phyloP scores from a whole-genome alignment of 2,888 invertebrate genomes.

The Nemotelus nigrinus region DNA sequence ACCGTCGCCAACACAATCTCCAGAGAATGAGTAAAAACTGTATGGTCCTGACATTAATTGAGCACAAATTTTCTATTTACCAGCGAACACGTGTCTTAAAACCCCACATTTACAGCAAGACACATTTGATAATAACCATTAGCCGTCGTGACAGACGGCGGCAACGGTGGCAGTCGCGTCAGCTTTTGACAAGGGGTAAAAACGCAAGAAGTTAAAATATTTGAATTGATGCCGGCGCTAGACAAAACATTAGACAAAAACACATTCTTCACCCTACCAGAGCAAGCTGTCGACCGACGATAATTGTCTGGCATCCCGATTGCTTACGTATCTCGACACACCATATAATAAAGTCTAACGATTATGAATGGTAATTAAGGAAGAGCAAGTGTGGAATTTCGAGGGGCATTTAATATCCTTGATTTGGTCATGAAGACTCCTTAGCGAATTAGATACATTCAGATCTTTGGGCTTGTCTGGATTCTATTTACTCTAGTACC shows the following conservation, averaged over 20 bases:
- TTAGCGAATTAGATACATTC: not conserved
- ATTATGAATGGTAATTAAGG: conserved; percentile 52
- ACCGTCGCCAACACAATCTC: not conserved
- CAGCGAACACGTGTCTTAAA: conserved; percentile 43
- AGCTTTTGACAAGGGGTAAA: conserved; percentile 14
- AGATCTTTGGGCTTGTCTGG: too few relatives aligned
- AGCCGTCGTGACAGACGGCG: conserved; percentile 12
- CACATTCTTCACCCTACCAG: not conserved
- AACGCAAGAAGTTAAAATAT: not conserved
- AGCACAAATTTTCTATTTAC: conserved; percentile 47
- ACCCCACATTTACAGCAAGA: conserved; percentile 35
- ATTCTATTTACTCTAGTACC: too few relatives aligned
- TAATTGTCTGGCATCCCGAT: conserved; percentile 18
- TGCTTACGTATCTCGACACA: not conserved
- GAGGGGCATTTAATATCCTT: conserved; percentile 42
- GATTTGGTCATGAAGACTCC: not conserved
- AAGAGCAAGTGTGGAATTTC: conserved; percentile 43
- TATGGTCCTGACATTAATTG: conserved; percentile 42
- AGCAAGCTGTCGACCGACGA: not conserved
- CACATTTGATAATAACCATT: conserved; percentile 45
- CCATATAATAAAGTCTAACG: conserved; percentile 47
- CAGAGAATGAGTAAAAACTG: not conserved
- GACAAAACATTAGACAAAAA: conserved; percentile 3
- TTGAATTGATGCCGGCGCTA: not conserved
- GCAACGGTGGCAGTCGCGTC: not conserved